Percentiles rank a stretch among this genome's conserved stretches.
Evolutionary conservation across 2,113 vertebrate genomes (phyloP).

Genomic region (Protobothrops mucrosquamatus): DNA sequence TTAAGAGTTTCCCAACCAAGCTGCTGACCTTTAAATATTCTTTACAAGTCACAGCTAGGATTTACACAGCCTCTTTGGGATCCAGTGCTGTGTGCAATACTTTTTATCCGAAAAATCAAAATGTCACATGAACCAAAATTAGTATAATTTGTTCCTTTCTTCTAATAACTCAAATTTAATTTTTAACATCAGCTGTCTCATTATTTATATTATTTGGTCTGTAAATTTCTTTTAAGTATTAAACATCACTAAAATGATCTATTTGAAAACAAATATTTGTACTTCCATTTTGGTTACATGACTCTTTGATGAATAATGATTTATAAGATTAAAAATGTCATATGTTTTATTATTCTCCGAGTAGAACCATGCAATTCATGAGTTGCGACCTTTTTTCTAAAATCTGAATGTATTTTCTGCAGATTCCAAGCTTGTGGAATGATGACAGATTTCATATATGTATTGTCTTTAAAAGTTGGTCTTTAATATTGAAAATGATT

Average conservation of each 20-base stretch:
- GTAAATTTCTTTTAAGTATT: slow-evolving; percentile 41
- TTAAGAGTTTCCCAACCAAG: not conserved
- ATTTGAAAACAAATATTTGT: slow-evolving; percentile 50
- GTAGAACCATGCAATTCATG: slow-evolving; percentile 2
- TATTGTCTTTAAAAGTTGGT: not conserved
- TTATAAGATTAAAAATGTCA: slow-evolving; percentile 45
- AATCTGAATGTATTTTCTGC: slow-evolving; percentile 10
- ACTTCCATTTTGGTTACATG: slow-evolving; percentile 41
- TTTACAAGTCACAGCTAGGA: not conserved
- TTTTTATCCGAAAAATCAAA: slow-evolving; percentile 25
- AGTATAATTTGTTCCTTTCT: slow-evolving; percentile 18
- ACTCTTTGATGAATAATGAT: slow-evolving; percentile 50
- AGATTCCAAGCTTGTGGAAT: not conserved
- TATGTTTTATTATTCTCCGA: slow-evolving; percentile 45
- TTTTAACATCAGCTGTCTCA: slow-evolving; percentile 42
- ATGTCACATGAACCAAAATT: slow-evolving; percentile 19
- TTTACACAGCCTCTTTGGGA: not conserved
- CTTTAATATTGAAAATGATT: slow-evolving; percentile 11
- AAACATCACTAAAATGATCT: slow-evolving; percentile 28
- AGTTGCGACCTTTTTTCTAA: slow-evolving; percentile 17
- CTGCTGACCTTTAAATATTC: not conserved
- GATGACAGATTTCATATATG: not conserved
- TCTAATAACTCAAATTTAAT: slow-evolving; percentile 8
- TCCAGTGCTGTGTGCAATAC: not conserved
- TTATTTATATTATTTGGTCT: slow-evolving; percentile 47